Conservation (phyloP, 2,113 vertebrate genomes). For the Noturus placidus region DNA sequence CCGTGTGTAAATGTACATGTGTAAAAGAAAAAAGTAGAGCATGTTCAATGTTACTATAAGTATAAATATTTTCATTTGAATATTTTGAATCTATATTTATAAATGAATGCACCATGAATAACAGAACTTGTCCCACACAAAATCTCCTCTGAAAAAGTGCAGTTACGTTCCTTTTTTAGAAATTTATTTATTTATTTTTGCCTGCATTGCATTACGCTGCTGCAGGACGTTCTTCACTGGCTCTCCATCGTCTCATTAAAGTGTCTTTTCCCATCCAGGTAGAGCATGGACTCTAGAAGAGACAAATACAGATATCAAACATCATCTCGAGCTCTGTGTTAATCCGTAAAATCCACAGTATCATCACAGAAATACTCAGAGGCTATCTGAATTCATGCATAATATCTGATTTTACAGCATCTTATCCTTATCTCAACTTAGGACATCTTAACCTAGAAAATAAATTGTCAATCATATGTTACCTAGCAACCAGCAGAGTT, state of each 20-base stretch:
- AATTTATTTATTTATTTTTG: neutral
- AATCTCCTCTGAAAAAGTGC: neutral
- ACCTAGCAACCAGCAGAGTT: too few relatives aligned
- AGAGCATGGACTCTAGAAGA: conserved; percentile 92
- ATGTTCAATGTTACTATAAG: neutral
- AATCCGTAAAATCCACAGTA: neutral
- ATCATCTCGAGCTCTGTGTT: conserved; percentile 8
- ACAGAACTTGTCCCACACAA: neutral
- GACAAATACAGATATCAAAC: conserved; percentile 34
- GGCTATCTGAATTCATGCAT: neutral
- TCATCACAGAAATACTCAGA: neutral
- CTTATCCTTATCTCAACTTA: too few relatives aligned
- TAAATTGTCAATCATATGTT: neutral
- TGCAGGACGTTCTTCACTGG: conserved; percentile 44
- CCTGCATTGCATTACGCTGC: conserved; percentile 6
- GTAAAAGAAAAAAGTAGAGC: too few relatives aligned
- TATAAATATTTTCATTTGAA: neutral
- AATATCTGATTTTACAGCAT: too few relatives aligned
- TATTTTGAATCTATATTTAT: neutral
- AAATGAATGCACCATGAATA: neutral
- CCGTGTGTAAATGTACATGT: neutral
- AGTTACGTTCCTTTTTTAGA: neutral
- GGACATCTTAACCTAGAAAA: neutral
- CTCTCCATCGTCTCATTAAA: conserved; percentile 76
- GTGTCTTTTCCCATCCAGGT: conserved; percentile 93